Conservation (phyloP, 2,797 vertebrate genomes). For the Momotus momota region DNA sequence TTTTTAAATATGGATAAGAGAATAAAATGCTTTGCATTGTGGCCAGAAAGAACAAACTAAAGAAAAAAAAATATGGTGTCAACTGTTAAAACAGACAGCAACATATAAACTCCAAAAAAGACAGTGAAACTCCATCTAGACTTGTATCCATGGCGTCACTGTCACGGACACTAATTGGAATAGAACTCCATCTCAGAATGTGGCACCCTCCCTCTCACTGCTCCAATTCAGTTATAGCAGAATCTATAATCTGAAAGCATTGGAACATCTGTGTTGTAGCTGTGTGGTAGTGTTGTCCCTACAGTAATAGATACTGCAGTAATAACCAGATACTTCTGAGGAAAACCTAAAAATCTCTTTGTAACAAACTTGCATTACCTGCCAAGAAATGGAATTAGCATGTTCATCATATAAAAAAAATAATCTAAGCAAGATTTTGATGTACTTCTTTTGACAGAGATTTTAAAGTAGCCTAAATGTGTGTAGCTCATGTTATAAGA, state of each 20-base stretch:
- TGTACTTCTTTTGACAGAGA: background rate
- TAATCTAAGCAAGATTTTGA: background rate
- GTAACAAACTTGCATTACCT: background rate
- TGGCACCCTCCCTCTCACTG: background rate
- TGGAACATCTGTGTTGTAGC: background rate
- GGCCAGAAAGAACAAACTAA: constrained; percentile 35
- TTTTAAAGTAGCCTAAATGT: background rate
- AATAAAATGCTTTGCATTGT: constrained; percentile 15
- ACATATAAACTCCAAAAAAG: background rate
- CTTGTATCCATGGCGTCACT: background rate
- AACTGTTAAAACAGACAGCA: constrained; percentile 52
- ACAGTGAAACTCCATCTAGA: background rate
- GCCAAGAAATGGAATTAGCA: background rate
- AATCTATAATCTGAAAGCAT: background rate
- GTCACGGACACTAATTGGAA: background rate
- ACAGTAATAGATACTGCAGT: background rate
- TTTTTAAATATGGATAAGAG: constrained; percentile 4
- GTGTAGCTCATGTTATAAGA: background rate
- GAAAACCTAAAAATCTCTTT: background rate
- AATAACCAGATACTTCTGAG: background rate
- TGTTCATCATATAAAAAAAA: background rate
- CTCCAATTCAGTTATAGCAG: background rate
- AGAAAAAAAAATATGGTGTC: background rate
- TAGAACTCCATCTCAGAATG: background rate
- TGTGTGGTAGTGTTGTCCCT: background rate